These are phyloP conservation scores for Paedocypris micromegethes DNA, from an alignment of 2,797 vertebrate species.

Conservation along the genomic window DNA sequence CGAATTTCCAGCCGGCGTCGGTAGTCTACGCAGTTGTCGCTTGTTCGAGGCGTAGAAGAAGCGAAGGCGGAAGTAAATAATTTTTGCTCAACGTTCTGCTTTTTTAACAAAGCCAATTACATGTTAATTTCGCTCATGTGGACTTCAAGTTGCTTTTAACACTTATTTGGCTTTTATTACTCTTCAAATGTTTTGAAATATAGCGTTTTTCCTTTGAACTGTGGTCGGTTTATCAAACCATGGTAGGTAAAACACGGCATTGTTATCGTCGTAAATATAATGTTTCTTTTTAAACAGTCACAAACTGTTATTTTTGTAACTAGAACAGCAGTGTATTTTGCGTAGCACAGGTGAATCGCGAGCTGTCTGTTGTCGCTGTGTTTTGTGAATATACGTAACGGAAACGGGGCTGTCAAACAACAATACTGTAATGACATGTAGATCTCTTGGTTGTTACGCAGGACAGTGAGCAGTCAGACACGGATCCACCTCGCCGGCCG, in stretches of 20 bases:
- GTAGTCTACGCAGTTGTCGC: no score
- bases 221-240: neutral
- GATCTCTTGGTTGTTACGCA: conserved; percentile 26
- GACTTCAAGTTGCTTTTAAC: neutral
- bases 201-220: neutral
- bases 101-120: conserved; percentile 17
- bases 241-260: conserved; percentile 13
- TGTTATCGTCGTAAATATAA: neutral
- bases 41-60: conserved; percentile 5
- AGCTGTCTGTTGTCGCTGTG: no score
- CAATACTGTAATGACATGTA: neutral
- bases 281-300: no score
- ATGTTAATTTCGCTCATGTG: neutral
- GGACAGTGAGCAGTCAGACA: conserved; percentile 66
- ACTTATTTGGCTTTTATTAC: neutral
- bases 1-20: conserved; percentile 5
- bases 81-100: neutral
- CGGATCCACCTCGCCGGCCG: conserved; percentile 38
- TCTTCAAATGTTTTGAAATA: neutral
- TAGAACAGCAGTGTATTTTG: no score
- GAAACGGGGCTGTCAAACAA: neutral
- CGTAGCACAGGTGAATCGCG: no score
- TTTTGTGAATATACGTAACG: neutral
- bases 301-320: no score
- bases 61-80: conserved; percentile 16